These are phyloP conservation scores for Cephonodes hylas DNA, from an alignment of 2,888 invertebrate species.

Conservation along the genomic window DNA sequence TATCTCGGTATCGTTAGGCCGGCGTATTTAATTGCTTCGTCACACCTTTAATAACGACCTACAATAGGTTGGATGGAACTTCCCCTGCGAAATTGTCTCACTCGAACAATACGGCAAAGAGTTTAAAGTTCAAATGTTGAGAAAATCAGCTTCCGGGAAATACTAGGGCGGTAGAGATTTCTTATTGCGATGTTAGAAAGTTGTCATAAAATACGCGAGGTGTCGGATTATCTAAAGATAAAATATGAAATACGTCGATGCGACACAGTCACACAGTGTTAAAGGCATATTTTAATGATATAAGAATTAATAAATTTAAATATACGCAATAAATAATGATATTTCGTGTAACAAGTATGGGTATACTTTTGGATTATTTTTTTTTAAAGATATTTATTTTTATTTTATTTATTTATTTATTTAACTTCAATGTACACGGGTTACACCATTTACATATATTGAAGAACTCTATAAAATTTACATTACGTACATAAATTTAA, in stretches of 20 bases:
- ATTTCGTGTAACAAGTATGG: no score
- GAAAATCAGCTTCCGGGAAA: neutral
- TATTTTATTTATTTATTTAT: no score
- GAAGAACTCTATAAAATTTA: no score
- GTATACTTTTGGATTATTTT: no score
- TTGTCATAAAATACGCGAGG: neutral
- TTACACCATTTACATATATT: no score
- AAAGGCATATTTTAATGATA: neutral
- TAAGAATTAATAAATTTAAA: neutral
- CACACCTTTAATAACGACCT: neutral
- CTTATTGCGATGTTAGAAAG: slow-evolving; percentile 8
- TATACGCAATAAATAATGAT: no score
- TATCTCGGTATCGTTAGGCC: neutral
- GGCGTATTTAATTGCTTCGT: neutral
- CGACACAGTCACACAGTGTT: neutral
- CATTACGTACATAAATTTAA: no score
- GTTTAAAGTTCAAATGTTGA: neutral
- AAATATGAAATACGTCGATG: neutral
- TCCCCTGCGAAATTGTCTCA: neutral
- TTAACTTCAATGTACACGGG: no score
- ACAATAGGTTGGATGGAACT: neutral
- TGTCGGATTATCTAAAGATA: neutral
- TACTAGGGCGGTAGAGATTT: neutral
- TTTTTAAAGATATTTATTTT: no score
- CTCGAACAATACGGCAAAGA: neutral